phyloP scores from a whole-genome alignment of 2,113 vertebrate species.

The Excalfactoria chinensis region DNA sequence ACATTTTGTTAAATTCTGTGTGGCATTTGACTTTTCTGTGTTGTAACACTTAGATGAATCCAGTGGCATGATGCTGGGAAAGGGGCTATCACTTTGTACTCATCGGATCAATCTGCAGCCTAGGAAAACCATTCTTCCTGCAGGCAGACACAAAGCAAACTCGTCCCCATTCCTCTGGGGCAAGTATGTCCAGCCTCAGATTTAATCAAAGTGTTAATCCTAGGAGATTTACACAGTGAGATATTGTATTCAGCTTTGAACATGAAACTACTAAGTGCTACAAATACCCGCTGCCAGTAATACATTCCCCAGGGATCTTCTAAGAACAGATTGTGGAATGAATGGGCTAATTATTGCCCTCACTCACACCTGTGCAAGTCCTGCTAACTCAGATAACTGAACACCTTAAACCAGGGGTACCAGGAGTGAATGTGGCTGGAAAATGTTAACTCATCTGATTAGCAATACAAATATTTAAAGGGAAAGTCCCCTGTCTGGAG shows the following conservation, averaged over 20 bases:
- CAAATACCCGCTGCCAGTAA: conserved; percentile 48
- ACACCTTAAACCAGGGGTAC: conserved; percentile 37
- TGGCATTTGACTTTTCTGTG: background rate
- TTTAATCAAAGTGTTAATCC: conserved; percentile 74
- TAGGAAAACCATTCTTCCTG: background rate
- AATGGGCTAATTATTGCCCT: conserved; percentile 59
- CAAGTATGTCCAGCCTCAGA: conserved; percentile 44
- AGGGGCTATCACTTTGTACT: background rate
- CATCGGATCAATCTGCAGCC: background rate
- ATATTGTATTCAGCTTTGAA: conserved; percentile 71
- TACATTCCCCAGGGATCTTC: conserved; percentile 52
- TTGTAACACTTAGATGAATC: background rate
- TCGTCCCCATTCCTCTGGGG: conserved; percentile 23
- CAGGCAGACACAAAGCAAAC: conserved; percentile 43
- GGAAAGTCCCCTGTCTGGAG: background rate
- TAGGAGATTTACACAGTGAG: conserved; percentile 68
- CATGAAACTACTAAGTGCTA: conserved; percentile 59
- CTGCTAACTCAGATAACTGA: conserved; percentile 46
- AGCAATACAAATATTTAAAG: conserved; percentile 41
- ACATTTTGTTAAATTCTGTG: background rate
- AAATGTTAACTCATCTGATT: conserved; percentile 39
- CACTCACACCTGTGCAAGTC: conserved; percentile 33
- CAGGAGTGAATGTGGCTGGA: background rate
- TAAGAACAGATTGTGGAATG: conserved; percentile 45
- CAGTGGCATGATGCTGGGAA: background rate